phyloP scores from a whole-genome alignment of 2,113 vertebrate species.

The Myiopsitta monachus region DNA sequence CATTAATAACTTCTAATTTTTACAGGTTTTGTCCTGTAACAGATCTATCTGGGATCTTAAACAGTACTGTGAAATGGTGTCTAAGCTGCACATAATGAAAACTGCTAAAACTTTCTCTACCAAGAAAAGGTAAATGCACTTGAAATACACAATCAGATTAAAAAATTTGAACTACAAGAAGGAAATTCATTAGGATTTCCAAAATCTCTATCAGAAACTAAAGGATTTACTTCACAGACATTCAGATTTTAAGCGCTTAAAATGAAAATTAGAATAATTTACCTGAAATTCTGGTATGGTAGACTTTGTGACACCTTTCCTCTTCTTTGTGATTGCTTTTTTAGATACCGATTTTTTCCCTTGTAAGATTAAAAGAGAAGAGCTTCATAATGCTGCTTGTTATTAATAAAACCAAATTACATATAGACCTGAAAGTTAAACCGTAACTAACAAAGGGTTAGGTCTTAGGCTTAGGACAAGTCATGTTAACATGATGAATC shows the following conservation, averaged over 20 bases:
- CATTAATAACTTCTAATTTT: not conserved
- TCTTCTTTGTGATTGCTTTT: slow-evolving; percentile 82
- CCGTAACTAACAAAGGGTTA: slow-evolving; percentile 43
- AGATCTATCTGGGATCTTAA: not conserved
- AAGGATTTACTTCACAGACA: slow-evolving; percentile 30
- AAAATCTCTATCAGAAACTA: not conserved
- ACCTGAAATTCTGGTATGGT: slow-evolving; percentile 89
- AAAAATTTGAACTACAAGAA: not conserved
- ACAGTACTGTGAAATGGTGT: not conserved
- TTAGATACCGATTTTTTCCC: slow-evolving; percentile 84
- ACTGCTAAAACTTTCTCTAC: not conserved
- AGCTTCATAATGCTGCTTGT: slow-evolving; percentile 70
- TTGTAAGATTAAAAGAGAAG: slow-evolving; percentile 81
- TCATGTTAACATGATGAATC: slow-evolving; percentile 54
- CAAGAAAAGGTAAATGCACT: not conserved
- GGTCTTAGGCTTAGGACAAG: not conserved
- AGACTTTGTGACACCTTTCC: slow-evolving; percentile 75
- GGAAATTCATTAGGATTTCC: not conserved
- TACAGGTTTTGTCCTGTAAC: not conserved
- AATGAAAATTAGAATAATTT: slow-evolving; percentile 67
- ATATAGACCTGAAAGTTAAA: slow-evolving; percentile 68
- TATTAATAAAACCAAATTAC: slow-evolving; percentile 69
- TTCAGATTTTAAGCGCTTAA: slow-evolving; percentile 20
- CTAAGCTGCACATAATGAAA: not conserved
- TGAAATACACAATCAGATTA: not conserved